A percentile compares a stretch with the other conserved stretches of the same genome.
These are phyloP conservation scores for Discoglossus pictus DNA, from an alignment of 2,797 vertebrate genomes.

Conservation along the genomic window DNA sequence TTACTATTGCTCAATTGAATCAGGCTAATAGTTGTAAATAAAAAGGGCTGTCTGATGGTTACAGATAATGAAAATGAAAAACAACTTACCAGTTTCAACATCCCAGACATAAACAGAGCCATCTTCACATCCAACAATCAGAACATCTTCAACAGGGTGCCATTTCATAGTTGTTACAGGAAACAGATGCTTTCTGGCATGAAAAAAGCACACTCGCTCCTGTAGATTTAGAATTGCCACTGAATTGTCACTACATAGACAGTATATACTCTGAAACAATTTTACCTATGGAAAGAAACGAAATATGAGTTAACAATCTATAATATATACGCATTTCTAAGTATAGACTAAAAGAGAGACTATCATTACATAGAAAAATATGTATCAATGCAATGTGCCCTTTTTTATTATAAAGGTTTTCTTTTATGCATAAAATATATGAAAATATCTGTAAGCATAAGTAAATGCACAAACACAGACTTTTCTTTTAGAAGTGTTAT, in stretches of 20 bases:
- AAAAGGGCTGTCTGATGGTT: no score
- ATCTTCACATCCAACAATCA: slow-evolving; percentile 73
- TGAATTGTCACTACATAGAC: slow-evolving; percentile 70
- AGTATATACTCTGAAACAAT: slow-evolving; percentile 64
- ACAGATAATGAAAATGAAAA: no score
- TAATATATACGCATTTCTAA: not conserved
- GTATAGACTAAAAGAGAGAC: not conserved
- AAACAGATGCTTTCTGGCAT: slow-evolving; percentile 73
- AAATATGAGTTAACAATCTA: not conserved
- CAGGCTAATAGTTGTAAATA: no score
- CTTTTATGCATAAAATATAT: no score
- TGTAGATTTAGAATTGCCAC: slow-evolving; percentile 72
- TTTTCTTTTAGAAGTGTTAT: no score
- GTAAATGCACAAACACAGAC: no score
- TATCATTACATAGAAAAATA: no score
- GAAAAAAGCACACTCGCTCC: slow-evolving; percentile 62
- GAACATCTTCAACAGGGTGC: slow-evolving; percentile 68
- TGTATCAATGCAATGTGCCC: no score
- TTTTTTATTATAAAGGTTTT: no score
- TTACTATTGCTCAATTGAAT: no score
- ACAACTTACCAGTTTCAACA: slow-evolving; percentile 72
- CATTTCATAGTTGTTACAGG: slow-evolving; percentile 71
- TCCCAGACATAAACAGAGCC: slow-evolving; percentile 76
- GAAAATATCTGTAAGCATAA: no score
- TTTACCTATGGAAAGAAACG: slow-evolving; percentile 58